Evolutionary conservation across 2,113 vertebrate genomes (phyloP).

Genomic region (Eudyptes chrysolophus): DNA sequence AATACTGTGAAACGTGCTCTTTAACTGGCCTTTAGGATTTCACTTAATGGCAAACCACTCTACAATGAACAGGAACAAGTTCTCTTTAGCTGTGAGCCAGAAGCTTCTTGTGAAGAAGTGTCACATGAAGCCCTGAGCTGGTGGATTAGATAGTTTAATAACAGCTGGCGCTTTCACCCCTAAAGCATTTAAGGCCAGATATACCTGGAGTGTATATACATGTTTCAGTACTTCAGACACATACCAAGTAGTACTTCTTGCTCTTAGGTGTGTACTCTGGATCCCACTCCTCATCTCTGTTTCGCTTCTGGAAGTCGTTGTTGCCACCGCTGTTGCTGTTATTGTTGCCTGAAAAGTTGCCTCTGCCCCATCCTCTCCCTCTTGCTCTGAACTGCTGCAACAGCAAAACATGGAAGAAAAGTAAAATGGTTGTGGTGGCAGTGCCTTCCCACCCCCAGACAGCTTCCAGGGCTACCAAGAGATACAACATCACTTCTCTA

Average conservation of each 20-base stretch:
- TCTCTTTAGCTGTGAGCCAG: background rate
- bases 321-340: conserved; percentile 79
- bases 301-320: conserved; percentile 76
- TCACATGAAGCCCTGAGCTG: background rate
- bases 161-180: background rate
- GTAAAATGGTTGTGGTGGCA: accelerated
- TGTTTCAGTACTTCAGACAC: background rate
- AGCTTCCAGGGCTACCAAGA: background rate
- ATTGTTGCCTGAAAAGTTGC: conserved; percentile 80
- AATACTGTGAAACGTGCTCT: background rate
- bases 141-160: too few relatives aligned
- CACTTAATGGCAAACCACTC: background rate
- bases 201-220: background rate
- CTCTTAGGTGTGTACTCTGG: conserved; percentile 91
- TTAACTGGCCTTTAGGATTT: background rate
- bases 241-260: conserved; percentile 96
- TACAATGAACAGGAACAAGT: background rate
- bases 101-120: background rate
- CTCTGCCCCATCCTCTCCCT: conserved; percentile 91
- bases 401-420: background rate
- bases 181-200: background rate
- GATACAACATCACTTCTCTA: background rate
- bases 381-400: conserved; percentile 84
- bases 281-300: conserved; percentile 89
- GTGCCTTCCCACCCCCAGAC: background rate